Conservation (phyloP, 2,888 invertebrate genomes). For the Amorpha juglandis region DNA sequence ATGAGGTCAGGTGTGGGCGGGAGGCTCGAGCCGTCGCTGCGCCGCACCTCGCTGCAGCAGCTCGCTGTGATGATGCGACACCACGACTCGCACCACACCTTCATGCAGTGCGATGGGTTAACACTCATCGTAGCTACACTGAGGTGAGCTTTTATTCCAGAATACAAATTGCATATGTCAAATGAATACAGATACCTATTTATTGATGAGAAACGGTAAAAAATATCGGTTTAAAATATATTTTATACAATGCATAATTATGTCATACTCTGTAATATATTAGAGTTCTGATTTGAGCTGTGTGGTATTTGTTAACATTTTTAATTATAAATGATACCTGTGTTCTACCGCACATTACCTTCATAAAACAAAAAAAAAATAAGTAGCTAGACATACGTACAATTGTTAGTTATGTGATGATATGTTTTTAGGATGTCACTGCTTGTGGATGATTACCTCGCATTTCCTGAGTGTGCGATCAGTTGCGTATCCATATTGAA, state of each 20-base stretch:
- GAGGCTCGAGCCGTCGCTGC: slow-evolving; percentile 86
- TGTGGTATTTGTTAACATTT: too few relatives aligned
- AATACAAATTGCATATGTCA: slow-evolving; percentile 23
- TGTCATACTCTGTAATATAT: too few relatives aligned
- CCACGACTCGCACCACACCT: slow-evolving; percentile 84
- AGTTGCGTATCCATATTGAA: slow-evolving; percentile 80
- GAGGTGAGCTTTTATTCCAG: slow-evolving; percentile 50
- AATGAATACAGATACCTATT: slow-evolving; percentile 36
- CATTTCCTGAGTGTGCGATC: slow-evolving; percentile 81
- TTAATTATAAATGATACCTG: too few relatives aligned
- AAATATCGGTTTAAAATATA: not conserved
- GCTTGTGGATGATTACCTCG: slow-evolving; percentile 73
- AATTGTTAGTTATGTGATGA: not conserved
- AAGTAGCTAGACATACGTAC: too few relatives aligned
- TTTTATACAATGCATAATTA: too few relatives aligned
- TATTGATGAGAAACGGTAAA: not conserved
- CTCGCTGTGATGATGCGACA: slow-evolving; percentile 87
- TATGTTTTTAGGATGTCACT: slow-evolving; percentile 79
- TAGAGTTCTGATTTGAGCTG: too few relatives aligned
- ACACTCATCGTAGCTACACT: slow-evolving; percentile 69
- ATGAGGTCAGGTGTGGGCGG: slow-evolving; percentile 52
- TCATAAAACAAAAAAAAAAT: too few relatives aligned
- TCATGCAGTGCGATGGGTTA: slow-evolving; percentile 84
- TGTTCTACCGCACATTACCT: too few relatives aligned
- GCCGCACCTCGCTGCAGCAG: slow-evolving; percentile 87